phyloP scores from a whole-genome alignment of 2,888 invertebrate genomes.

The Laothoe populi region DNA sequence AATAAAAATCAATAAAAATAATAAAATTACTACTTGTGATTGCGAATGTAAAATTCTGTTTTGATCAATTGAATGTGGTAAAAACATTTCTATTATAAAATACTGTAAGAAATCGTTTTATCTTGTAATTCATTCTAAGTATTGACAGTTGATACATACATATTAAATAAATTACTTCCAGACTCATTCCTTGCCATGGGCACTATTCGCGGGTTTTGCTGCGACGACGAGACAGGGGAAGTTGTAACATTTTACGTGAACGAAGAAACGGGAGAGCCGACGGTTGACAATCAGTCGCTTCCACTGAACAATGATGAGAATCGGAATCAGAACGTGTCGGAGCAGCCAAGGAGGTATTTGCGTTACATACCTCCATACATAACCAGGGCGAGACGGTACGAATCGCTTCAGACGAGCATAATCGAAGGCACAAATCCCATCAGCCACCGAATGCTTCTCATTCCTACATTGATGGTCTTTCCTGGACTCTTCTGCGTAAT shows the following conservation, averaged over 20 bases:
- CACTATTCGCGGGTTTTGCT: conserved; percentile 52
- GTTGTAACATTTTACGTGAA: conserved; percentile 68
- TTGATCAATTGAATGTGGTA: no score
- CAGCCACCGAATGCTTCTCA: conserved; percentile 81
- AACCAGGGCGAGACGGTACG: conserved; percentile 64
- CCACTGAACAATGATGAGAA: conserved; percentile 28
- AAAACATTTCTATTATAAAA: neutral
- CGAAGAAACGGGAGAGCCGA: conserved; percentile 81
- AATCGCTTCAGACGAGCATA: conserved; percentile 65
- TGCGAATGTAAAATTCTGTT: no score
- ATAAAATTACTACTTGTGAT: no score
- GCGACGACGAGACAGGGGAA: conserved; percentile 84
- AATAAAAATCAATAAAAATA: no score
- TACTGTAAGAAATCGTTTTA: neutral
- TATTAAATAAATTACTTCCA: conserved; percentile 7
- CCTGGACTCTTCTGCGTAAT: conserved; percentile 80
- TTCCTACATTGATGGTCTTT: conserved; percentile 86
- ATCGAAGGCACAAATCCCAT: conserved; percentile 68
- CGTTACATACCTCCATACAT: conserved; percentile 61
- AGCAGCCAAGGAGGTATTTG: conserved; percentile 41
- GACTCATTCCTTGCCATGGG: conserved; percentile 38
- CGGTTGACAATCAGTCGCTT: conserved; percentile 34
- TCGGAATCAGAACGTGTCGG: conserved; percentile 25
- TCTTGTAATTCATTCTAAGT: no score
- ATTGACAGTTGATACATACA: no score